phyloP scores from a whole-genome alignment of 1,140 invertebrate species.

The Gryllus bimaculatus region DNA sequence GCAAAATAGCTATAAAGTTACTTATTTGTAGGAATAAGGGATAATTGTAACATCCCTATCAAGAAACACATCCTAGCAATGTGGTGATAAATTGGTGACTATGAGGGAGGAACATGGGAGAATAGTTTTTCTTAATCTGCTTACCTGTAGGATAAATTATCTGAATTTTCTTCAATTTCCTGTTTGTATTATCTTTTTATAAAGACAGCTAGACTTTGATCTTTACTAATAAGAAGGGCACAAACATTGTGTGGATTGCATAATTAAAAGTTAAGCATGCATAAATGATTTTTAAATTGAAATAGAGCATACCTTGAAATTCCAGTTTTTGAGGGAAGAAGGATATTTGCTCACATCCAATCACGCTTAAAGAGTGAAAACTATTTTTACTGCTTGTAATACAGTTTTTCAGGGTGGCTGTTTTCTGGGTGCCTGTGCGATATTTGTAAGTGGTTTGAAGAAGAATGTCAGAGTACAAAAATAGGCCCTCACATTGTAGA shows the following conservation, averaged over 20 bases:
- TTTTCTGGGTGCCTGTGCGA: neutral
- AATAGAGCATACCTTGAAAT: neutral
- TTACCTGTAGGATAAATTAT: neutral
- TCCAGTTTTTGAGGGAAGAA: neutral
- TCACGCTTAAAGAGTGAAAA: neutral
- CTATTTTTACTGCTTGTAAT: constrained; percentile 1
- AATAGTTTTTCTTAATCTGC: neutral
- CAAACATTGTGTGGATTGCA: neutral
- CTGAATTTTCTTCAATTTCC: neutral
- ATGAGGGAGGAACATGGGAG: neutral
- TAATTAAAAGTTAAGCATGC: neutral
- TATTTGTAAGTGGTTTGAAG: neutral
- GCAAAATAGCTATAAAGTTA: neutral
- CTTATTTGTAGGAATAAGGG: neutral
- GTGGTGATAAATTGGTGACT: neutral
- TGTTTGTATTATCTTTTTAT: neutral
- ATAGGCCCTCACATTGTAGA: neutral
- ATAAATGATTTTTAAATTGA: neutral
- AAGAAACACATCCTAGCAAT: constrained; percentile 4
- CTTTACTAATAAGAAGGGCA: neutral
- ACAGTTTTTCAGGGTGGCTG: neutral
- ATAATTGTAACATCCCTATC: neutral
- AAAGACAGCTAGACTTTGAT: neutral
- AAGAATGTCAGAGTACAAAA: neutral
- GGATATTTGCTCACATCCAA: neutral